phyloP scores from a whole-genome alignment of 2,797 vertebrate genomes.

The Clamator glandarius region DNA sequence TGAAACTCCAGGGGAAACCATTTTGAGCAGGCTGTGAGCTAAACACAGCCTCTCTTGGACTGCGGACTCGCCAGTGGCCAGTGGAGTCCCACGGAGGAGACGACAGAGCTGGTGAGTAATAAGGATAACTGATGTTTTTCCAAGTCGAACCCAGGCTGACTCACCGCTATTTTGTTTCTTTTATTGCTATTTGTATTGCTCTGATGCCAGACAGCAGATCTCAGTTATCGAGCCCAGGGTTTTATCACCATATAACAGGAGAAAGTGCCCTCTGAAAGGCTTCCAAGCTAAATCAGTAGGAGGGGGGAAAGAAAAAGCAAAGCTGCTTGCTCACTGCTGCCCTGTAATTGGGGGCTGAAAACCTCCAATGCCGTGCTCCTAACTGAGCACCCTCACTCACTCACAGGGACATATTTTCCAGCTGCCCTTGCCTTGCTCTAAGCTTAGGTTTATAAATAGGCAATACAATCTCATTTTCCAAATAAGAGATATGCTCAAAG shows the following conservation, averaged over 20 bases:
- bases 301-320: background rate
- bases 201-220: slow-evolving; percentile 46
- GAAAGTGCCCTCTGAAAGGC: slow-evolving; percentile 21
- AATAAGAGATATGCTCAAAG: background rate
- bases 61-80: background rate
- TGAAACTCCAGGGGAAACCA: background rate
- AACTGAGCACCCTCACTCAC: background rate
- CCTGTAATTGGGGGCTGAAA: background rate
- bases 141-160: slow-evolving; percentile 40
- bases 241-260: slow-evolving; percentile 36
- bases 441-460: slow-evolving; percentile 13
- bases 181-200: slow-evolving; percentile 56
- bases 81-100: background rate
- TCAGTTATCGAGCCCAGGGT: background rate
- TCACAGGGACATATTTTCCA: background rate
- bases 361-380: background rate
- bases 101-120: slow-evolving; percentile 19
- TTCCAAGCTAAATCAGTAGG: slow-evolving; percentile 5
- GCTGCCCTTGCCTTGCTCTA: background rate
- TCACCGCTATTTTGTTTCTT: slow-evolving; percentile 44
- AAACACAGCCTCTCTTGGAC: background rate
- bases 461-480: background rate
- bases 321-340: background rate
- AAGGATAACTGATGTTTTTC: slow-evolving; percentile 33
- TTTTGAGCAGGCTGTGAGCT: background rate